Evolutionary conservation across 2,113 vertebrate genomes (phyloP).

Genomic region (Holacanthus passer): DNA sequence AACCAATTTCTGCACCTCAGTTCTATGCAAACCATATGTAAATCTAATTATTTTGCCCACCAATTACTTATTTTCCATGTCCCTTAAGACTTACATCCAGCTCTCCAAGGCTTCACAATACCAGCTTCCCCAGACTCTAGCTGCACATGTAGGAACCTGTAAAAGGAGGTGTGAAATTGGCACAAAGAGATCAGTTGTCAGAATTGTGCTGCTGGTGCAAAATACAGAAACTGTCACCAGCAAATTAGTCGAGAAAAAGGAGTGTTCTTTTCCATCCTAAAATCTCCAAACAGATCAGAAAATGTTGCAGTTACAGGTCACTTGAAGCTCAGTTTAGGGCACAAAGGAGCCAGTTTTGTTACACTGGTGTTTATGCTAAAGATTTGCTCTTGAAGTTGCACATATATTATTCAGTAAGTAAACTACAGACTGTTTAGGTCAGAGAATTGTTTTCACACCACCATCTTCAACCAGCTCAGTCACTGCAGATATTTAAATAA

Average conservation of each 20-base stretch:
- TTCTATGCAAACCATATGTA: not conserved
- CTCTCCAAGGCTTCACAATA: constrained; percentile 26
- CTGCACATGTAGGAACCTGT: constrained; percentile 43
- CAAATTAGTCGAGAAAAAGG: constrained; percentile 18
- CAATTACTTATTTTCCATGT: not conserved
- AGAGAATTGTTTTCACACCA: not conserved
- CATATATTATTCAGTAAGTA: not conserved
- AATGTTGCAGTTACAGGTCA: not conserved
- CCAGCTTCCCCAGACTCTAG: constrained; percentile 21
- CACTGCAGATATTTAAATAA: constrained; percentile 1
- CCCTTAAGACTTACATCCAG: not conserved
- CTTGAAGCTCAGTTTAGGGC: not conserved
- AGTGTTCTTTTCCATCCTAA: not conserved
- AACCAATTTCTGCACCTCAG: not conserved
- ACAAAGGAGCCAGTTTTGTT: not conserved
- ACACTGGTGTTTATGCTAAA: not conserved
- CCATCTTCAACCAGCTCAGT: not conserved
- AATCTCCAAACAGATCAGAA: not conserved
- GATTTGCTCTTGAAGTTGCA: not conserved
- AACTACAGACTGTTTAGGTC: not conserved
- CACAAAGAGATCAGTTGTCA: constrained; percentile 49
- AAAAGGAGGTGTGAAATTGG: constrained; percentile 68
- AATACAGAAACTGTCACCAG: constrained; percentile 38
- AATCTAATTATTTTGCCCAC: not conserved
- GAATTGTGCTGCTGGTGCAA: constrained; percentile 44